Evolutionary conservation across 2,113 vertebrate species (phyloP).

Genomic region (Lathamus discolor): DNA sequence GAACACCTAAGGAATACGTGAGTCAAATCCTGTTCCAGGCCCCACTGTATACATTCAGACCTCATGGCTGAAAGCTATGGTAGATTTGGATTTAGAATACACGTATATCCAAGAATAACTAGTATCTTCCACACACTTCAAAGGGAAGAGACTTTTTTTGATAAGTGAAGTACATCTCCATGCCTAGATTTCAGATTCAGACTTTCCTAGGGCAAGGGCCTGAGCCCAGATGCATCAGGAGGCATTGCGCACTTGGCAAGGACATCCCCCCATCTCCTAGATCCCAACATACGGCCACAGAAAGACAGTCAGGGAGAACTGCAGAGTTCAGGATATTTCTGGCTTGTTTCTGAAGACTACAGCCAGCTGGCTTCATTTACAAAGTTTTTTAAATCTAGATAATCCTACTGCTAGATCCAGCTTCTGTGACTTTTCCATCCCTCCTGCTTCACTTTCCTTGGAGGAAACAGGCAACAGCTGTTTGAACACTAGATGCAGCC

Average conservation of each 20-base stretch:
- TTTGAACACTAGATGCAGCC: conserved; percentile 13
- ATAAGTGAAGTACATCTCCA: background rate
- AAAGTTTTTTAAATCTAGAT: conserved; percentile 65
- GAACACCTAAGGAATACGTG: background rate
- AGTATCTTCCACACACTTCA: background rate
- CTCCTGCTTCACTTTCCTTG: conserved; percentile 46
- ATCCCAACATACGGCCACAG: conserved; percentile 35
- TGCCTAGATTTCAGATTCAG: background rate
- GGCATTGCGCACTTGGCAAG: conserved; percentile 39
- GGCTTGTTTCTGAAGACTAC: conserved; percentile 34
- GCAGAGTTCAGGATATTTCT: conserved; percentile 50
- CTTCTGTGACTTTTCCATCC: conserved; percentile 57
- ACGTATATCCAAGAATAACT: background rate
- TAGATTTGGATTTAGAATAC: background rate
- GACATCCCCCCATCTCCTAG: background rate
- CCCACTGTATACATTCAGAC: background rate
- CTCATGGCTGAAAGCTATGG: background rate
- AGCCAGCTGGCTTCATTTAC: conserved; percentile 64
- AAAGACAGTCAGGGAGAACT: conserved; percentile 33
- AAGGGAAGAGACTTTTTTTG: background rate
- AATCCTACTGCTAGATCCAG: conserved; percentile 48
- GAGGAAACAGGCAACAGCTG: conserved; percentile 51
- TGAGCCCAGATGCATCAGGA: background rate
- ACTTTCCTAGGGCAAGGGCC: background rate
- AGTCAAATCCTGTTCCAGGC: background rate